phyloP scores from a whole-genome alignment of 2,113 vertebrate species.

The Channa maculata region DNA sequence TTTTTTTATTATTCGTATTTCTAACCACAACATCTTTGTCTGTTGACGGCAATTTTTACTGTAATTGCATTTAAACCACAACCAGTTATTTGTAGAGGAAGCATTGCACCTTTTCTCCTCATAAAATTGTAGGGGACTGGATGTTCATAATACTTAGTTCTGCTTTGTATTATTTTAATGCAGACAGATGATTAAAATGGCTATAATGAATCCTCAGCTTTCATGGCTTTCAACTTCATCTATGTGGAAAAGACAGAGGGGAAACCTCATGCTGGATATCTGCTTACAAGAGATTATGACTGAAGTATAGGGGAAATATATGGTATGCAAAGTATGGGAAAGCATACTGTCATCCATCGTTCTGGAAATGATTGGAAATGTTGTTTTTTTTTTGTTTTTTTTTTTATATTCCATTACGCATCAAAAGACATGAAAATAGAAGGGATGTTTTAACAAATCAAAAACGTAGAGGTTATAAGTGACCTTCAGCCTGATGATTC shows the following conservation, averaged over 20 bases:
- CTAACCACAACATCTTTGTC: background rate
- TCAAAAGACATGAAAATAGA: too few relatives aligned
- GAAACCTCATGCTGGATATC: constrained; percentile 47
- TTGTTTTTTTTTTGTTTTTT: too few relatives aligned
- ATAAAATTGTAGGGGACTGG: constrained; percentile 39
- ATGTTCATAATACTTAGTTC: constrained; percentile 52
- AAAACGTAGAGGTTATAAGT: too few relatives aligned
- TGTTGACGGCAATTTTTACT: background rate
- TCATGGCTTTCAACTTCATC: constrained; percentile 30
- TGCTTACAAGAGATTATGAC: constrained; percentile 61
- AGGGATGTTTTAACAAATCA: too few relatives aligned
- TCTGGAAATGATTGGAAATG: too few relatives aligned
- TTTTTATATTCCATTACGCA: too few relatives aligned
- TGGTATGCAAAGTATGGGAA: background rate
- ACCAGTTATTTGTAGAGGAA: constrained; percentile 8
- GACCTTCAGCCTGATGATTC: too few relatives aligned
- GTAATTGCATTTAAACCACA: background rate
- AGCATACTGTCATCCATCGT: background rate
- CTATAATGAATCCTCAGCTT: constrained; percentile 35
- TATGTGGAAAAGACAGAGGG: constrained; percentile 13
- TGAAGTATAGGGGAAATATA: background rate
- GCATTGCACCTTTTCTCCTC: constrained; percentile 34
- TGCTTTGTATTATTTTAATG: constrained; percentile 50
- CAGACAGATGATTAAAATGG: constrained; percentile 67
- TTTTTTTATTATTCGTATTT: background rate